Evolutionary conservation across 2,113 vertebrate genomes (phyloP), one percentile per base, ranked within the genome.

Genomic region (Oreotrochilus melanogaster): DNA sequence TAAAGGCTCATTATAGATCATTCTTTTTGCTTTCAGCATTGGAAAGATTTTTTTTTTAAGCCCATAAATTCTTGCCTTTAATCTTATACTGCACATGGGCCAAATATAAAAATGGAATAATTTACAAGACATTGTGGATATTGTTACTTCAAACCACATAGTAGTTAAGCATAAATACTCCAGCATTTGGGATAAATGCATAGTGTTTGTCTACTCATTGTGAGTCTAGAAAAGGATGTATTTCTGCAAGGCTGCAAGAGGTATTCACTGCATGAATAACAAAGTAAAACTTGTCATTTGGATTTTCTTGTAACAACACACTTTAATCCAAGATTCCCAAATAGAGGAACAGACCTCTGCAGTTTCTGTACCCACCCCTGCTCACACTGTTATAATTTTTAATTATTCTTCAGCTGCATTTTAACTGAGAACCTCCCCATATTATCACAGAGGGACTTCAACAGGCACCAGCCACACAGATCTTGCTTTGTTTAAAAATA

Each of bases 91-190:
- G 50, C 88, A 90, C 6, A 0, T 28, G 61, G 35, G 70, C 78
- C 92, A 96, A 93, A 90, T 64, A 90, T 16, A 90, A 91, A 93
- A 90, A 88, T 30, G 35, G 73, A 54, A 43, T 76, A 8, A 76
- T 86, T 89, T 79, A 76, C 83, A 91, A 67, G 51, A n/a, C 47
- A 31, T 85, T 85, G 70, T 78, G 43, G 64, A 42, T 69, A 78
- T 81, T 92, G 78, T 92, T 96, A 87, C 86, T 93, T 93, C 93
- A 94, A 95, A 93, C 78, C 70, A 90, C 60, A 75, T 22, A 72
- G 90, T 80, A 91, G 92, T 72, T 71, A 90, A 37, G 47, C 4
- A 11, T 71, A 97, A 97, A 84, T 91, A 73, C 64, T 72, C 71
- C 89, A 86, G 60, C 72, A 58, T 92, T 86, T 88, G 51, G 62